phyloP scores from a whole-genome alignment of 2,113 vertebrate species.

The Anhinga rufa region DNA sequence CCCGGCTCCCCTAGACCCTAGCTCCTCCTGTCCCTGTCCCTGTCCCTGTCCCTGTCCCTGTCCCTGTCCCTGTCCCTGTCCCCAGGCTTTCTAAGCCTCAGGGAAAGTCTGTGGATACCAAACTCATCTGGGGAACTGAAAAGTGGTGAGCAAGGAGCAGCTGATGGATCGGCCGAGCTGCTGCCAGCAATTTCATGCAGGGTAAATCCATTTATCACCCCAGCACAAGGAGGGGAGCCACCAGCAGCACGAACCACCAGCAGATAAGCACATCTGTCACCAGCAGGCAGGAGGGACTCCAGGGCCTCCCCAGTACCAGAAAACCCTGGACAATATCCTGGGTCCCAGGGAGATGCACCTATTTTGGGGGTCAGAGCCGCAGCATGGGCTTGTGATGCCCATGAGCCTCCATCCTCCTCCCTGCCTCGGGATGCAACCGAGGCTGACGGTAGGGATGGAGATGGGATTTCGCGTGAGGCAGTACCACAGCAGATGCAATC shows the following conservation, averaged over 20 bases:
- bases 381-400: not conserved
- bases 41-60: not conserved
- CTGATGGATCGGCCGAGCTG: conserved; percentile 18
- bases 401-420: not conserved
- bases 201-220: conserved; percentile 46
- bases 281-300: not conserved
- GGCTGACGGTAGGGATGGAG: not conserved
- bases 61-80: not conserved
- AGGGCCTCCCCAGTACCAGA: not conserved
- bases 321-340: not conserved
- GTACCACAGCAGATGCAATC: fast-evolving
- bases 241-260: not conserved
- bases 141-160: not conserved
- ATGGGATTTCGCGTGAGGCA: not conserved
- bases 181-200: conserved; percentile 23
- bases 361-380: not conserved
- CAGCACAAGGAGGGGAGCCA: not conserved
- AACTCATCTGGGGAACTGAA: not conserved
- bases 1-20: not conserved
- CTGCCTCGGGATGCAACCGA: fast-evolving
- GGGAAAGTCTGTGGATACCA: not conserved
- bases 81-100: not conserved
- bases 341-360: not conserved
- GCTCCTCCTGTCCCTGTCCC: not conserved
- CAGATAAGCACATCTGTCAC: conserved; percentile 41